Base-by-base conservation (phyloP, 2,888 invertebrate genomes). In the Lepas anatifera region DNA sequence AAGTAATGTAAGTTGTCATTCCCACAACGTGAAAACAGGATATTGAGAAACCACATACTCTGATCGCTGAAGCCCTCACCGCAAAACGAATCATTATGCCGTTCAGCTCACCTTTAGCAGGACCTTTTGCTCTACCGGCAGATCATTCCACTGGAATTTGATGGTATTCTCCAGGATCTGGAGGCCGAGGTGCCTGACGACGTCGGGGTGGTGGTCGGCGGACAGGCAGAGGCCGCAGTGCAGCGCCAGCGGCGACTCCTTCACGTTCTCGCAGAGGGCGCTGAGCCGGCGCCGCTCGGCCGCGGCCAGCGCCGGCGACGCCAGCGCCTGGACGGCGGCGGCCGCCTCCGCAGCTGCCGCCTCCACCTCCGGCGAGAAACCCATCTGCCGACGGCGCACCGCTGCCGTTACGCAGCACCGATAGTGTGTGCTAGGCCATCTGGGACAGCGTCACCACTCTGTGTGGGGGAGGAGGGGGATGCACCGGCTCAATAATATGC, bases 141-240 rank as follows among this genome's bases (percentile, higher is more conserved):
- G 58, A 32, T 71, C 71, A 71, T 73, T 73, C 73, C 73, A 73
- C 46, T 72, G 71, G 63, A 71, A 73, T 46, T 93, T 95, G 39
- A 95, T 89, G 69, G 90, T 91, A 77, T 95, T 90, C 79, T 96
- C 95, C 85, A 97, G 89, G 0, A 96, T 81, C 77, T 95, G 95
- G 0, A 96, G 82, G 0, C 95, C 96, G 82, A 95, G 94, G 78
- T 95, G 95, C 70, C 92, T 87, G 0, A 92, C 89, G 70, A 90
- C 86, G 48, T 89, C 85, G 13, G 89, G 88, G 77, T 88, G 87
- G 73, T 89, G 87, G 37, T 83, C 84, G 63, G 87, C 87, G 74
- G 88, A 68, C 64, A 73, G 13, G 48, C 48, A 70, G 18, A 73
- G 70, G 8, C 72, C 72, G 41, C 73, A 73, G 2, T 69, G 70